Conservation (phyloP, 2,797 vertebrate species). For the Champsocephalus esox region DNA sequence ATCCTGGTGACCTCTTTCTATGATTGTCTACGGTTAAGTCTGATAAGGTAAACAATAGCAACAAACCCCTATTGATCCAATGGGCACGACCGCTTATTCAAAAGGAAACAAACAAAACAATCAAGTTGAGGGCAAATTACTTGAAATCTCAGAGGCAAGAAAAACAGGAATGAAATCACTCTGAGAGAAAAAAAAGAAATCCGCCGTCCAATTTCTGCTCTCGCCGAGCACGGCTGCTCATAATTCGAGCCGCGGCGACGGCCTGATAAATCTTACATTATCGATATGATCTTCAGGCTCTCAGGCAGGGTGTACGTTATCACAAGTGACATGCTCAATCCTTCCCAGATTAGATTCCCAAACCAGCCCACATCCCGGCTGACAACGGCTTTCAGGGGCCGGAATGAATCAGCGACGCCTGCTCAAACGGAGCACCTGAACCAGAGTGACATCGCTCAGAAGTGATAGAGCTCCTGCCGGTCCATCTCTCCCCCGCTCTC, state of each 20-base stretch:
- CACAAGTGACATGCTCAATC: conserved; percentile 80
- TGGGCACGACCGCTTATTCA: conserved; percentile 71
- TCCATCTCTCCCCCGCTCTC: conserved; percentile 35
- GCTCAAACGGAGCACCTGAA: conserved; percentile 72
- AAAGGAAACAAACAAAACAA: conserved; percentile 77
- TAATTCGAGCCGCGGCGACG: conserved; percentile 69
- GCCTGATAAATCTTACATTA: conserved; percentile 85
- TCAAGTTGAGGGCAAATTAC: conserved; percentile 70
- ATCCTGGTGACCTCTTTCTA: conserved; percentile 61
- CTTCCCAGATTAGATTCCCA: conserved; percentile 81
- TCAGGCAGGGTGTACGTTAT: conserved; percentile 78
- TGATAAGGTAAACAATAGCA: conserved; percentile 70
- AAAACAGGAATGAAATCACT: conserved; percentile 77
- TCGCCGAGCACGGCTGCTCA: conserved; percentile 73
- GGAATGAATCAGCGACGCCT: conserved; percentile 75
- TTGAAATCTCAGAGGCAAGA: conserved; percentile 73
- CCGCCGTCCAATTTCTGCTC: conserved; percentile 76
- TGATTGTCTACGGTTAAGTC: conserved; percentile 68
- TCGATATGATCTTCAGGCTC: conserved; percentile 80
- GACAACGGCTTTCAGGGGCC: conserved; percentile 74
- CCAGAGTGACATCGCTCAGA: conserved; percentile 75
- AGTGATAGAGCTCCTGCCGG: conserved; percentile 68
- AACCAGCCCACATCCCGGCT: conserved; percentile 74
- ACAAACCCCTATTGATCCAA: conserved; percentile 71
- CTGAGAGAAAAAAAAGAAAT: conserved; percentile 37